Base-by-base conservation (phyloP, 2,888 invertebrate species). In the Pristionchus japonicus region DNA sequence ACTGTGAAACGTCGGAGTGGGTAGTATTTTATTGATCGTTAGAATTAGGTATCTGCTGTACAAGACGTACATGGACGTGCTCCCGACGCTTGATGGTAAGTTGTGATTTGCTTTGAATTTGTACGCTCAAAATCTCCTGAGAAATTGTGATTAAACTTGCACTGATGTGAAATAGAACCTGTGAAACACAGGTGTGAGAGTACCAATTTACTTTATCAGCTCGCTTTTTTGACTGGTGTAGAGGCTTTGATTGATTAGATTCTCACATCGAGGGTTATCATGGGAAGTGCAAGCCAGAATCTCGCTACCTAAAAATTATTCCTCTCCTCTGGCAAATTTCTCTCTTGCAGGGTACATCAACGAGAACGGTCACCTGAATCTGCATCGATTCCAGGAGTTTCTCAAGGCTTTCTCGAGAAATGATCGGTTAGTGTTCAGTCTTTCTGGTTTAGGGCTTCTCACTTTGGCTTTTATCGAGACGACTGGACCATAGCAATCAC, bases 71-170 rank as follows among this genome's bases (percentile, higher is more conserved):
- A 98, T 97, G 95, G 96, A 96, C 83, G 96, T 98, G 61, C 95
- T 98, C 92, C 98, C 98, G 0, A 96, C 96, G 61, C 96, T 98
- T 91, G 97, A 97, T 95, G 98, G 98, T 97, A 95, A 95, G 95
- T 89, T 49, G n/a, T n/a, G n/a, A 34, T 43, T 43, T 4, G 7
- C 11, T 13, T 34, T 70, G 2, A 9, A n/a, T 43, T 43, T 11
- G 7, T 43, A 43, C 7, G 7, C 43, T 43, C 11, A 43, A 43
- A 43, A 43, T 82, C n/a, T n/a, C 52, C 17, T 17, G 11, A 23
- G 11, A 52, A 20, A 11, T 9, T 47, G 20, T 1, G 23, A 23
- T 17, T 7, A 47, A 6, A 31, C 61, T 61, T 34, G 43, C 27
- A 70, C 40, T 70, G 20, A 13, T 43, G 15, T 37, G 80, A 52